Conservation (phyloP, 2,113 vertebrate genomes). For the Alligator mississippiensis region DNA sequence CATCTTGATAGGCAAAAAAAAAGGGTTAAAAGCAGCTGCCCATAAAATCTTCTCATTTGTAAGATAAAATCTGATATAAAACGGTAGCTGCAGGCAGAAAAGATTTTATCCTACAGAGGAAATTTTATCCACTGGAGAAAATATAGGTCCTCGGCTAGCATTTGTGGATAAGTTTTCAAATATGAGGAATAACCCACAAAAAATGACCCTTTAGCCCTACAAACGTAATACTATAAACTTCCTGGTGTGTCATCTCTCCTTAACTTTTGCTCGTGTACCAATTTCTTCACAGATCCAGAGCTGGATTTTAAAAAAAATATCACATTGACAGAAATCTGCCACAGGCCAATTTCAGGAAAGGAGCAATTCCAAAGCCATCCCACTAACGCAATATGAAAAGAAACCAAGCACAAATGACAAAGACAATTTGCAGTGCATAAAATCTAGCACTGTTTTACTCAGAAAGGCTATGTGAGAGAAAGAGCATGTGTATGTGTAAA, state of each 20-base stretch:
- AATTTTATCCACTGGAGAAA: constrained; percentile 54
- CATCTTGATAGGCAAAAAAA: not conserved
- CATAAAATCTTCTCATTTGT: not conserved
- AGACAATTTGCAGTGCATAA: constrained; percentile 43
- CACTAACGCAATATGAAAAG: constrained; percentile 65
- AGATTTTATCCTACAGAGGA: constrained; percentile 38
- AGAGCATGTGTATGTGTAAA: too few relatives aligned
- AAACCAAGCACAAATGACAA: constrained; percentile 40
- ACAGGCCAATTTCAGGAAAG: constrained; percentile 58
- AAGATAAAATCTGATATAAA: constrained; percentile 61
- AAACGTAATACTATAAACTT: constrained; percentile 35
- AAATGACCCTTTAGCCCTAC: constrained; percentile 25
- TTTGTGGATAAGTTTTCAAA: constrained; percentile 44
- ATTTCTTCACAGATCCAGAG: not conserved
- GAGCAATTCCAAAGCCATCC: constrained; percentile 55
- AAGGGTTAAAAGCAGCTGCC: not conserved
- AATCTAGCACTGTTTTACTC: not conserved
- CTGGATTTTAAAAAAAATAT: constrained; percentile 41
- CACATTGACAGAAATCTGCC: constrained; percentile 46
- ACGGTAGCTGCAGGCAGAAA: constrained; percentile 55
- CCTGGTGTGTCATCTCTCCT: constrained; percentile 7
- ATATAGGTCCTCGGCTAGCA: constrained; percentile 5
- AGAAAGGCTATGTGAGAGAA: too few relatives aligned
- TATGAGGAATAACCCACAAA: constrained; percentile 35
- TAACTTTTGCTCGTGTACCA: constrained; percentile 24